Evolutionary conservation across 2,888 invertebrate genomes (phyloP).

Genomic region (Andrena praecox): DNA sequence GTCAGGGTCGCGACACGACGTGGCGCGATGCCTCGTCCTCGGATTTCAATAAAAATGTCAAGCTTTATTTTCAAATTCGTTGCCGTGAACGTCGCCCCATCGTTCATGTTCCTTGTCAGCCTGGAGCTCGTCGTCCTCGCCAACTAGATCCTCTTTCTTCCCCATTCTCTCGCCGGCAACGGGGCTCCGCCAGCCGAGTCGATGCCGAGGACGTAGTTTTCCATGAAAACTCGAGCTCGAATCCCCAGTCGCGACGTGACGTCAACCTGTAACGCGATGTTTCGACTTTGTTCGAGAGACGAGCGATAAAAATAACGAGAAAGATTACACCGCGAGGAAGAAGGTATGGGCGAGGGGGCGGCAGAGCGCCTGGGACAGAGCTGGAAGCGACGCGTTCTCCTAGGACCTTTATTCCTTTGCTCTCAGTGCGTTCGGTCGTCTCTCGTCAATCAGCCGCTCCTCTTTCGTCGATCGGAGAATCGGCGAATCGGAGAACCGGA

Average conservation of each 20-base stretch:
- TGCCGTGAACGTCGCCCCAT: conserved; percentile 58
- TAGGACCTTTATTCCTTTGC: background rate
- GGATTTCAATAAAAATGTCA: conserved; percentile 78
- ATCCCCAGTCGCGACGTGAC: background rate
- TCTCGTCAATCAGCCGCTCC: background rate
- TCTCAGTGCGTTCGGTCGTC: background rate
- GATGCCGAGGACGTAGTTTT: conserved; percentile 24
- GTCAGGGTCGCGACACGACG: conserved; percentile 46
- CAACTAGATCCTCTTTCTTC: conserved; percentile 22
- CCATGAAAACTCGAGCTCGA: conserved; percentile 18
- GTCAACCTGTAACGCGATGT: background rate
- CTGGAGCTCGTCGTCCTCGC: conserved; percentile 19
- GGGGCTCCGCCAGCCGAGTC: conserved; percentile 13
- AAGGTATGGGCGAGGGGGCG: background rate
- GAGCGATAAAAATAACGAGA: conserved; percentile 15
- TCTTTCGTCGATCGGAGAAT: background rate
- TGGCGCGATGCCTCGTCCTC: conserved; percentile 49
- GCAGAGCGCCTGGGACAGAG: no score
- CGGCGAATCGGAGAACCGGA: background rate
- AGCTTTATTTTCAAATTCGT: conserved; percentile 76
- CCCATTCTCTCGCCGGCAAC: background rate
- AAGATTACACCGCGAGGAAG: background rate
- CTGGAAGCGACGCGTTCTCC: background rate
- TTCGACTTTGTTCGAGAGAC: background rate
- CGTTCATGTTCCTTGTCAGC: conserved; percentile 71